phyloP scores from a whole-genome alignment of 2,797 vertebrate species.

The Sandelia bainsii region DNA sequence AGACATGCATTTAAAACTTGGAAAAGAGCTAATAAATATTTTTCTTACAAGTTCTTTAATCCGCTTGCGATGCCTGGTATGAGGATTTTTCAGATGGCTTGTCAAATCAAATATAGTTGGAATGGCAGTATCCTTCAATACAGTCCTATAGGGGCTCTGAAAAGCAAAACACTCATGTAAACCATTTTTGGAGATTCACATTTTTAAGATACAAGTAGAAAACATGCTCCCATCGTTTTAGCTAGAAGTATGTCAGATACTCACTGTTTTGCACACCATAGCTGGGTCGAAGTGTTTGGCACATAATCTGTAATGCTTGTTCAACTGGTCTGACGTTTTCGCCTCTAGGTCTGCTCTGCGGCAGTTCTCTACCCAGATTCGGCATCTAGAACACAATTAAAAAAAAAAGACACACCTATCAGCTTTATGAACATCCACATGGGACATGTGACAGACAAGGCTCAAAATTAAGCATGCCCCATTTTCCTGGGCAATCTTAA shows the following conservation, averaged over 20 bases:
- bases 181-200: not conserved
- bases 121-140: constrained; percentile 95
- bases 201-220: not conserved
- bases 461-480: too few species aligned
- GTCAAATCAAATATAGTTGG: constrained; percentile 99
- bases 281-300: constrained; percentile 98
- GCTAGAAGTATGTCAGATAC: constrained; percentile 50
- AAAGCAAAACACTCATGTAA: constrained; percentile 34
- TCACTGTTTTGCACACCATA: constrained; percentile 97
- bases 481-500: too few species aligned
- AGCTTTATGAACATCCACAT: not conserved
- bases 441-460: too few species aligned
- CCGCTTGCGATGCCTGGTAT: constrained; percentile 94
- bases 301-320: constrained; percentile 97
- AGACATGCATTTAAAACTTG: not conserved
- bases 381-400: constrained; percentile 84
- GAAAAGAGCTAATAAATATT: not conserved
- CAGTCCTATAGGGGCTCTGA: constrained; percentile 96
- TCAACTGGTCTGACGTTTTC: constrained; percentile 96
- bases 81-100: constrained; percentile 95
- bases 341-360: constrained; percentile 96
- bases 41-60: constrained; percentile 96
- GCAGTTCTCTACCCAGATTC: constrained; percentile 98
- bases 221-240: not conserved
- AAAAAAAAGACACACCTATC: constrained; percentile 12